Evolutionary conservation across 2,113 vertebrate genomes (phyloP), one percentile per base, ranked within the genome.

Genomic region (Triplophysa dalaica): DNA sequence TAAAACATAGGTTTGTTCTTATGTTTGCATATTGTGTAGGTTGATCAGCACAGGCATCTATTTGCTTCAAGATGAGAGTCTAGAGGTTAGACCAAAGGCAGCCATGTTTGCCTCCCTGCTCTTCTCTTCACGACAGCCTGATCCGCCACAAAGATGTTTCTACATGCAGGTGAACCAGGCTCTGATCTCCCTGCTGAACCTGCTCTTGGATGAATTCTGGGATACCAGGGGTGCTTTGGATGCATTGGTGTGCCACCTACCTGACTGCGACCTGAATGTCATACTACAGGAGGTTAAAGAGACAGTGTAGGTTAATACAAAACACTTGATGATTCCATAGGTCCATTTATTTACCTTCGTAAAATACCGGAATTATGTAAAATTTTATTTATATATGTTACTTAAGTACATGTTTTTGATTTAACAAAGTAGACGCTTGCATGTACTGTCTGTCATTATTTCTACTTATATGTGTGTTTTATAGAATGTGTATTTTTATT

Each of bases 51-150:
- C 86, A 1, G 92, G 90, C 75, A 85, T 96, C 67, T 83, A 87
- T 84, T 87, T 97, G 77, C 93, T 97, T 67, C 95, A 96, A 88
- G 96, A 97, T 3, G 94, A 95, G 87, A 93, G 90, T 75, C 91
- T 87, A 19, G 86, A 89, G 67, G 94, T 96, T 68, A 91, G 95
- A 78, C 84, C 85, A 0, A 90, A 91, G 85, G 91, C 90, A 0
- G 90, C 94, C 0, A 58, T 81, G 68, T 97, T 96, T 0, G 85
- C 91, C 80, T 94, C 94, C 61, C 45, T 79, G 52, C 66, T 94
- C 68, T 82, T 68, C 19, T 66, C 64, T 33, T 77, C 70, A 48
- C 75, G 85, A 77, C n/a, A 48, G 41, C 3, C 77, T 83, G 24
- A 21, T 0, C 63, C 83, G 54, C 10, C 54, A 4, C 70, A 5